Evolutionary conservation across 1,140 invertebrate species (phyloP).

Genomic region (Heliothis subflexa): DNA sequence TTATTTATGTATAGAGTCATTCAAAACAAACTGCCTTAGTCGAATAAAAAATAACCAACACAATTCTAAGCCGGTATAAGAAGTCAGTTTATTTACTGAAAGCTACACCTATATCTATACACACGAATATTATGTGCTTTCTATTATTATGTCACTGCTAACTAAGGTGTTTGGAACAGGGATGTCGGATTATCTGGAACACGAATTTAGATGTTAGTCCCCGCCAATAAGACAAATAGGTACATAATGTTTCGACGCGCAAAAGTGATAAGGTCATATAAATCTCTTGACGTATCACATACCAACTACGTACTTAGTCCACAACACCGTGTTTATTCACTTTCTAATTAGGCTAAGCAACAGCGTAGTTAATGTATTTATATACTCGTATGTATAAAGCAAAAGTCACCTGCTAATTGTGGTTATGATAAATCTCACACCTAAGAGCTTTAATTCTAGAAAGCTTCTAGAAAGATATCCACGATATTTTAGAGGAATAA

Average conservation of each 20-base stretch:
- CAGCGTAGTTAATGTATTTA: slow-evolving; percentile 3
- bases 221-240: background rate
- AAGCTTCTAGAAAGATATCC: background rate
- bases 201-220: background rate
- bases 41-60: too few relatives aligned
- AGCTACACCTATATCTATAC: background rate
- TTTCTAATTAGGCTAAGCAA: slow-evolving; percentile 24
- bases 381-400: background rate
- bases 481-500: too few relatives aligned
- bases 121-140: too few relatives aligned
- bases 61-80: background rate
- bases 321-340: background rate
- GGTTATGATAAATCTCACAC: too few relatives aligned
- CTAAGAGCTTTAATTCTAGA: background rate
- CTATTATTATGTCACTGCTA: too few relatives aligned
- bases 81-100: background rate
- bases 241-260: background rate
- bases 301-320: background rate
- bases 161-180: background rate
- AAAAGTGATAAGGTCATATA: background rate
- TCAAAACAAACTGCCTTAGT: background rate
- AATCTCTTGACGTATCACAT: slow-evolving; percentile 13
- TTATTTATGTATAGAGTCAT: background rate
- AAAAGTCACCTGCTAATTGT: background rate
- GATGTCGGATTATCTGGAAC: background rate